Percentiles rank a stretch among this genome's conserved stretches.
These are phyloP conservation scores for Eumaeus atala DNA, from an alignment of 1,140 invertebrate species.

Conservation along the genomic window DNA sequence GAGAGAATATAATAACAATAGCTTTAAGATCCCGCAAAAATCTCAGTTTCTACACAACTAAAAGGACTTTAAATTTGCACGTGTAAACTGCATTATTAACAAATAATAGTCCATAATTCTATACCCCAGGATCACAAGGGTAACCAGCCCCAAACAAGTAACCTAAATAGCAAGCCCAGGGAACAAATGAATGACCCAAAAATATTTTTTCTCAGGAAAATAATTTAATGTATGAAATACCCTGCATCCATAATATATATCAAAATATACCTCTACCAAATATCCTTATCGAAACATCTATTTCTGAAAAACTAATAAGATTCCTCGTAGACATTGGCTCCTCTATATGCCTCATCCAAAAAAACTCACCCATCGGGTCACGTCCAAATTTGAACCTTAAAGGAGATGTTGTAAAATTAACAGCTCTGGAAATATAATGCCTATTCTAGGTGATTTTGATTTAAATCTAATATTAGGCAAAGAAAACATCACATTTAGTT, in stretches of 20 bases:
- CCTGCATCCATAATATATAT: neutral
- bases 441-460: constrained; percentile 3
- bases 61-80: neutral
- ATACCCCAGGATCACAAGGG: constrained; percentile 10
- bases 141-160: constrained; percentile 19
- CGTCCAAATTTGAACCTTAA: constrained; percentile 1
- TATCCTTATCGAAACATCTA: constrained; percentile 9
- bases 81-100: constrained; percentile 17
- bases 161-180: constrained; percentile 7
- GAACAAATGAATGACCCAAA: neutral
- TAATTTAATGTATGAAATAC: neutral
- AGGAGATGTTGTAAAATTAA: constrained; percentile 1
- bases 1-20: constrained; percentile 21
- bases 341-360: constrained; percentile 8
- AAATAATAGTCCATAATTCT: constrained; percentile 9
- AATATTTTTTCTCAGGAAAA: too few species aligned
- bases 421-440: neutral
- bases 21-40: neutral
- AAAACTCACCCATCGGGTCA: constrained; percentile 1
- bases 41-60: too few species aligned
- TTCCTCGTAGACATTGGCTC: constrained; percentile 2
- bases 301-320: constrained; percentile 1
- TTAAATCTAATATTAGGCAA: constrained; percentile 5
- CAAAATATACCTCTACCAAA: neutral
- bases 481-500: constrained; percentile 1